phyloP scores from a whole-genome alignment of 2,888 invertebrate species.

The Hedya salicella region DNA sequence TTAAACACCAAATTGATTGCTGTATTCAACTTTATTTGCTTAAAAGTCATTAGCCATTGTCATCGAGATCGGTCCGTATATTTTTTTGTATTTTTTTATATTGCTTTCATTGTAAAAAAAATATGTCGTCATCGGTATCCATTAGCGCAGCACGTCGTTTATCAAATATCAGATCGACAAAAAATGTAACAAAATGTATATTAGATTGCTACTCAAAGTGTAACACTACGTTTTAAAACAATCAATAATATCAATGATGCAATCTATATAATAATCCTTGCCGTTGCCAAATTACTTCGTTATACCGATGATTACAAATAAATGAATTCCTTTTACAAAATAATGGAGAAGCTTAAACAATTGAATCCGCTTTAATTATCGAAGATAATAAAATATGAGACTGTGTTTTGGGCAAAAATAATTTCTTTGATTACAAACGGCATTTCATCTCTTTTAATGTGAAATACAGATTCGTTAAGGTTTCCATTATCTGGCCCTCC shows the following conservation, averaged over 20 bases:
- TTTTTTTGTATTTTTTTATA: constrained; percentile 59
- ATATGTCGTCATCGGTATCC: constrained; percentile 54
- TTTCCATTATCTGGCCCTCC: constrained; percentile 32
- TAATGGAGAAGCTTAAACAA: neutral
- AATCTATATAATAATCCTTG: constrained; percentile 14
- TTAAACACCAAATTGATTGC: constrained; percentile 38
- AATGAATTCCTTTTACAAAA: neutral
- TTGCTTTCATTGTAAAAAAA: constrained; percentile 60
- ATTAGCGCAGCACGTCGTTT: constrained; percentile 50
- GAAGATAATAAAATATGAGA: constrained; percentile 16
- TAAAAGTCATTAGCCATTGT: constrained; percentile 60
- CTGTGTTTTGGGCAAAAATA: constrained; percentile 7
- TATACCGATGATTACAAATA: neutral
- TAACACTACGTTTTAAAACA: neutral
- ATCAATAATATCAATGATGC: no score
- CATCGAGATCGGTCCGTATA: constrained; percentile 66
- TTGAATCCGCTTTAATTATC: neutral
- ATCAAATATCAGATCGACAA: constrained; percentile 12
- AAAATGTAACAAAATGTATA: constrained; percentile 8
- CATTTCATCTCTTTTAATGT: constrained; percentile 15
- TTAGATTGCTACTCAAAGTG: constrained; percentile 21
- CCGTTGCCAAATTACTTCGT: neutral
- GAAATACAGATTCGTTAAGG: constrained; percentile 35
- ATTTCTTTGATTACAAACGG: constrained; percentile 25
- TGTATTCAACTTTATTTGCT: constrained; percentile 60